A percentile compares a stretch with the other conserved stretches of the same genome.
Conservation (phyloP, 2,888 invertebrate genomes). For the Deilephila porcellus region DNA sequence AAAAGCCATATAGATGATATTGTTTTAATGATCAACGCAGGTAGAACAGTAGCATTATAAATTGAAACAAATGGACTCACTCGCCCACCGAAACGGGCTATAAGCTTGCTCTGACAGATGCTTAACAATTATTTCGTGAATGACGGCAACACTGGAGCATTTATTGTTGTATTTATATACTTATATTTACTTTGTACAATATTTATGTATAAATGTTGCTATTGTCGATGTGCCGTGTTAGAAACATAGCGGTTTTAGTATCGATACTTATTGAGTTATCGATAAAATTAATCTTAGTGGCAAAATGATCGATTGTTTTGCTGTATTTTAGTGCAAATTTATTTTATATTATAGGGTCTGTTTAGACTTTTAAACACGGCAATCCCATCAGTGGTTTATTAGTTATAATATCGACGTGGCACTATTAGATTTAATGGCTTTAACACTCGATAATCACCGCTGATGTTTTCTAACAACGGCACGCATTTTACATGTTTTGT, state of each 20-base stretch:
- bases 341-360: not conserved
- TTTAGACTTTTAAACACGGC: not conserved
- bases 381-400: not conserved
- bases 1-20: no score
- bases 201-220: slow-evolving; percentile 1
- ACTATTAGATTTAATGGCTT: not conserved
- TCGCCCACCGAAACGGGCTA: not conserved
- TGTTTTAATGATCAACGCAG: no score
- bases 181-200: not conserved
- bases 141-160: slow-evolving; percentile 1
- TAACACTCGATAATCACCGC: not conserved
- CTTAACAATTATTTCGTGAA: not conserved
- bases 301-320: not conserved
- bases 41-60: no score
- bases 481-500: not conserved
- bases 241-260: not conserved
- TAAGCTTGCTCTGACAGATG: slow-evolving; percentile 11
- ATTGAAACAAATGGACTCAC: not conserved
- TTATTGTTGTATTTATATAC: slow-evolving; percentile 6
- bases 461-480: slow-evolving; percentile 2
- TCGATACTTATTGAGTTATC: not conserved
- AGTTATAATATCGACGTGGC: not conserved
- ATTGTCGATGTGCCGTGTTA: not conserved
- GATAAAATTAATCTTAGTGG: not conserved
- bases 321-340: not conserved